Conservation (phyloP, 2,888 invertebrate genomes). For the Nomada hirtipes region DNA sequence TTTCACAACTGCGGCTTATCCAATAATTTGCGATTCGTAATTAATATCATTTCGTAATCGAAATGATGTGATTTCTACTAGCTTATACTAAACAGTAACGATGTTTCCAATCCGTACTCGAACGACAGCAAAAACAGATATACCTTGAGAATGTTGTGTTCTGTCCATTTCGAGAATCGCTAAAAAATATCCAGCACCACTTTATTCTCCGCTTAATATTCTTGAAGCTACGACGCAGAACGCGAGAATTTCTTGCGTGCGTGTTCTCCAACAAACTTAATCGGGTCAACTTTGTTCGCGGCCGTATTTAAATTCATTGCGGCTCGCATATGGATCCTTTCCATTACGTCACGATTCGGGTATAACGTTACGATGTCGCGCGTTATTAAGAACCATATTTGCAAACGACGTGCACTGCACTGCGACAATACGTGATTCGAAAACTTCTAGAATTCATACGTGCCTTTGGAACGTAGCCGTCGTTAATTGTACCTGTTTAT, state of each 20-base stretch:
- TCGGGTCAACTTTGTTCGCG: conserved; percentile 23
- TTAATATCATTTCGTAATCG: background rate
- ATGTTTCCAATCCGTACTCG: background rate
- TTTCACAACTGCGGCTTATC: background rate
- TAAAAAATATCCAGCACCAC: no score
- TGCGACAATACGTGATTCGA: conserved; percentile 49
- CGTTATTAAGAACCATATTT: conserved; percentile 45
- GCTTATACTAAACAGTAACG: background rate
- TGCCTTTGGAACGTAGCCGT: conserved; percentile 18
- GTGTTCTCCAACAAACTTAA: conserved; percentile 16
- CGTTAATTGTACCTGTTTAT: conserved; percentile 31
- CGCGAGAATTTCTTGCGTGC: conserved; percentile 10
- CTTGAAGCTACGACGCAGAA: no score
- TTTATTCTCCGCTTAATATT: background rate
- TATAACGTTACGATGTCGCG: background rate
- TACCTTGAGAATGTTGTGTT: background rate
- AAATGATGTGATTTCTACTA: background rate
- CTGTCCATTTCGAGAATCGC: no score
- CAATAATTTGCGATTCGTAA: conserved; percentile 7
- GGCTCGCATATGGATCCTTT: conserved; percentile 29
- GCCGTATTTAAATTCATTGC: conserved; percentile 35
- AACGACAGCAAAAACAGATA: background rate
- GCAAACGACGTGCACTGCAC: conserved; percentile 42
- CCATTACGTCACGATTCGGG: conserved; percentile 7
- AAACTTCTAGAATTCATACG: conserved; percentile 19